A percentile compares a stretch with the other conserved stretches of the same genome.
Evolutionary conservation across 2,113 vertebrate species (phyloP).

Genomic region (Cichladusa arquata): DNA sequence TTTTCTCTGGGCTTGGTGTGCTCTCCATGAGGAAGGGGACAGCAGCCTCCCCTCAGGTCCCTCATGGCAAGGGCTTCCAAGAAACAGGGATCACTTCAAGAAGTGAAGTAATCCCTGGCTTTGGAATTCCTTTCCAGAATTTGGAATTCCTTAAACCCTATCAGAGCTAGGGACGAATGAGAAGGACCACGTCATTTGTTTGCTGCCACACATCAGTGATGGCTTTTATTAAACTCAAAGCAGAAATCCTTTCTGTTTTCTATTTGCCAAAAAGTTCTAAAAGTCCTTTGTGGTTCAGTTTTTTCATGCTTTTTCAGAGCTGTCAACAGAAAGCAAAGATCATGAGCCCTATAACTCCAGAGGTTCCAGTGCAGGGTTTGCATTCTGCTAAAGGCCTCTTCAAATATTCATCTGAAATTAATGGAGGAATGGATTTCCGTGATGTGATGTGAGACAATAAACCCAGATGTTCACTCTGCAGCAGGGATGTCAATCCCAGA

Average conservation of each 20-base stretch:
- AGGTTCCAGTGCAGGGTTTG: background rate
- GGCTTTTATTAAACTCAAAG: background rate
- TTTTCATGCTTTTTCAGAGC: background rate
- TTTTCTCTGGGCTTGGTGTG: background rate
- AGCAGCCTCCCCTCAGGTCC: background rate
- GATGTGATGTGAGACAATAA: background rate
- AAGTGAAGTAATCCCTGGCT: background rate
- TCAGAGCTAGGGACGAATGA: background rate
- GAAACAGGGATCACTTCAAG: background rate
- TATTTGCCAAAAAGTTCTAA: background rate
- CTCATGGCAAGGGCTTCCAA: fast-evolving
- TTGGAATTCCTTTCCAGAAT: background rate
- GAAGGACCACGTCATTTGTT: background rate
- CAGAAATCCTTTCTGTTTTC: background rate
- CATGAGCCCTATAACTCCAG: background rate
- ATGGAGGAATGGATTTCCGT: background rate
- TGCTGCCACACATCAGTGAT: background rate
- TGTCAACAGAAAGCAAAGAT: background rate
- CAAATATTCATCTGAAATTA: conserved; percentile 12
- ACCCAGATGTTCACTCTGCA: background rate
- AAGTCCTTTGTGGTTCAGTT: background rate
- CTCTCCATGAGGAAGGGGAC: fast-evolving
- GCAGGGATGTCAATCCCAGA: background rate
- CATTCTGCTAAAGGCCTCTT: background rate
- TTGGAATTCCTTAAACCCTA: background rate